Evolutionary conservation across 2,113 vertebrate species (phyloP).

Genomic region (Dipodomys stephensi): DNA sequence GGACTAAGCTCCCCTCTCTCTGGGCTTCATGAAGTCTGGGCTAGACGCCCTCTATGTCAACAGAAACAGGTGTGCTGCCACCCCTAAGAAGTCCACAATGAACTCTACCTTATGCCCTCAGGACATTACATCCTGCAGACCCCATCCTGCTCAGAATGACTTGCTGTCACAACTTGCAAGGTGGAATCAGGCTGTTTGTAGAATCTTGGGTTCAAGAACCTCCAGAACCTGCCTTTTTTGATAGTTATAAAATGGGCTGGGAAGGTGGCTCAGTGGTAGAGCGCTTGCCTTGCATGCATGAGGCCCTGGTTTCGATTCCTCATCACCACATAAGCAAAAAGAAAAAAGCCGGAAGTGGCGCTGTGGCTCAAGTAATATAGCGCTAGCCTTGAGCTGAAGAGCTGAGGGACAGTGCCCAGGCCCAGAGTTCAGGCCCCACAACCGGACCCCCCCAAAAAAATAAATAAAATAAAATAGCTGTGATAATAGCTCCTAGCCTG

Average conservation of each 20-base stretch:
- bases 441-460: no score
- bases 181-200: background rate
- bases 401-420: no score
- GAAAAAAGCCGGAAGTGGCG: no score
- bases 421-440: no score
- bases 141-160: background rate
- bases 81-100: background rate
- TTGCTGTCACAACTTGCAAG: background rate
- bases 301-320: no score
- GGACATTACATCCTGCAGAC: background rate
- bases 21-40: background rate
- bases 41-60: background rate
- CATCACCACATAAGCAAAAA: no score
- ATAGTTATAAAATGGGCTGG: no score
- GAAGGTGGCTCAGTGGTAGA: no score
- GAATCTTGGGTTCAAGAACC: background rate
- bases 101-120: background rate
- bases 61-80: background rate
- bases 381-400: no score
- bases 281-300: no score
- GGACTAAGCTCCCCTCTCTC: background rate
- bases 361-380: no score
- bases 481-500: background rate
- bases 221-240: background rate
- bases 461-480: background rate